Evolutionary conservation across 2,888 invertebrate genomes (phyloP), one percentile per base, ranked within the genome.

Genomic region (Crematogaster levior): DNA sequence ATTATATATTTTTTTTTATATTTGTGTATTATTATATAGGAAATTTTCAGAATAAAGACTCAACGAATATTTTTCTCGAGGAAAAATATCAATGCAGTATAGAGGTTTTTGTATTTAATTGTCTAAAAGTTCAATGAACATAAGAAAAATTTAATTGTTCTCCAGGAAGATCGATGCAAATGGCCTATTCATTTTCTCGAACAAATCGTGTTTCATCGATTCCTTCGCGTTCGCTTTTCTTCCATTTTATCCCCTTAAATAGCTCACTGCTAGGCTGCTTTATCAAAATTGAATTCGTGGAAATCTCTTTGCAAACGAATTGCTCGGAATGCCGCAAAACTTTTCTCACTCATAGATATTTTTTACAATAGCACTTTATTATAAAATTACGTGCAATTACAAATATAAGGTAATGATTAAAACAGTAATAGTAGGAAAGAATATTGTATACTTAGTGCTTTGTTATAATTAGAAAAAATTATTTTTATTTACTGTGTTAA

Each of bases 151-250:
- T 53, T 40, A 65, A 75, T 24, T 24, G 27, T 75, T 40, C 30
- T 9, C 12, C 21, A 27, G 15, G 7, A 34, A 37, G 27, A 75
- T 75, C 63, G 27, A 63, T 75, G 27, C 53, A 40, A 37, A 75
- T 51, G 40, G 53, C 15, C n/a, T 6, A 27, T 27, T 63, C 51
- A 27, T 65, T 65, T 75, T 40, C 51, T 53, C 40, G 51, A 75
- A 75, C 15, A 65, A 75, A 75, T 63, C 75, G 51, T 53, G n/a
- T 75, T 75, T 40, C 53, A 53, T 65, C 75, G 40, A 53, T 63
- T 75, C 40, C 53, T 65, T 27, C 53, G 12, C 51, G 30, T 63
- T 75, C 27, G 21, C 24, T 65, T n/a, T n/a, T 21, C 40, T 40
- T 75, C 53, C 53, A 65, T 65, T n/a, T n/a, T 75, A 75, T 10